Percentiles rank a stretch among this genome's conserved stretches.
Conservation (phyloP, 2,888 invertebrate species). For the Hoplodrina ambigua region DNA sequence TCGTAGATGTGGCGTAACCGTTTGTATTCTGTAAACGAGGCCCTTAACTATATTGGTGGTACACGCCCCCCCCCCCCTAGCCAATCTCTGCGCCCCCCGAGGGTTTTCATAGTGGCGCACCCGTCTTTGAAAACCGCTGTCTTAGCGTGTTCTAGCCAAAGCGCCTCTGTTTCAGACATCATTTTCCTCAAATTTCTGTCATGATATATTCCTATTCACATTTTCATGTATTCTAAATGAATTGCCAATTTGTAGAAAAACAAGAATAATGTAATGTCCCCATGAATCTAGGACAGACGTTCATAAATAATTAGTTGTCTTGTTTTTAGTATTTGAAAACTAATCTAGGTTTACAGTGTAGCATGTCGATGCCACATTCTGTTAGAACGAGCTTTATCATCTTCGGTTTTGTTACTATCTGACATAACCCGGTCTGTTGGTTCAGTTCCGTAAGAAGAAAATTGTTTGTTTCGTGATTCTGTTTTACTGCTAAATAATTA, state of each 20-base stretch:
- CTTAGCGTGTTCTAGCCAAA: too few species aligned
- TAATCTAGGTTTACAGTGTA: slow-evolving; percentile 51
- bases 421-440: slow-evolving; percentile 46
- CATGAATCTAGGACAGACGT: slow-evolving; percentile 35
- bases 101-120: too few species aligned
- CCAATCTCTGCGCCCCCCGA: too few species aligned
- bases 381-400: slow-evolving; percentile 40
- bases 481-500: too few species aligned
- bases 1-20: too few species aligned
- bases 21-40: too few species aligned
- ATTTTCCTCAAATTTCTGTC: neutral
- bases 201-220: neutral
- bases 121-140: too few species aligned
- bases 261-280: slow-evolving; percentile 9
- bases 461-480: neutral
- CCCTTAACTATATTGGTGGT: too few species aligned
- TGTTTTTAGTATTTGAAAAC: slow-evolving; percentile 35
- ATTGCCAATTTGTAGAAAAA: neutral
- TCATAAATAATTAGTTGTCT: slow-evolving; percentile 53
- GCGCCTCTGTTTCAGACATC: neutral
- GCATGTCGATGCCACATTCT: slow-evolving; percentile 41
- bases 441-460: slow-evolving; percentile 11
- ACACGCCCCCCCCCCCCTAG: too few species aligned
- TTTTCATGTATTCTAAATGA: neutral
- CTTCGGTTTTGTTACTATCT: slow-evolving; percentile 28